phyloP scores from a whole-genome alignment of 1,140 invertebrate genomes.

The Heliothis virescens region DNA sequence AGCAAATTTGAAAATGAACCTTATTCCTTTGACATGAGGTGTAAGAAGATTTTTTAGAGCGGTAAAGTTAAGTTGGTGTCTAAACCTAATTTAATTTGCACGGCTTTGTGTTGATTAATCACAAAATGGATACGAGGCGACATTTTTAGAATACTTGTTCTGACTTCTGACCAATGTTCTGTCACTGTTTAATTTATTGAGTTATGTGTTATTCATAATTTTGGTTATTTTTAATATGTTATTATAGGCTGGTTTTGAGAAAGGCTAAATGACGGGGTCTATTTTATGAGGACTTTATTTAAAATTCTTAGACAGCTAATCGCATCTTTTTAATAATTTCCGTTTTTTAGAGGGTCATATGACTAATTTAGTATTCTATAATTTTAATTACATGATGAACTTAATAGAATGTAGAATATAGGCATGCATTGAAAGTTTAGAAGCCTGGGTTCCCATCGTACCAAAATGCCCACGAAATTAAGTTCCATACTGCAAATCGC shows the following conservation, averaged over 20 bases:
- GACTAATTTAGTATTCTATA: no score
- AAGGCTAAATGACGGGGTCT: constrained; percentile 4
- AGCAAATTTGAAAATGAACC: not conserved
- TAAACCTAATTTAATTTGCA: constrained; percentile 77
- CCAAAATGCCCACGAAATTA: not conserved
- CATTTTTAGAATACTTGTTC: constrained; percentile 58
- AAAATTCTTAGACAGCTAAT: not conserved
- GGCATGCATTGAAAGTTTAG: no score
- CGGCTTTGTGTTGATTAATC: constrained; percentile 73
- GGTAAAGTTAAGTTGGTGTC: constrained; percentile 64
- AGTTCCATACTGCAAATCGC: not conserved
- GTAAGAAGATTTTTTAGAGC: not conserved
- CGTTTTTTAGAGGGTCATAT: not conserved
- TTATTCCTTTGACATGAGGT: constrained; percentile 45
- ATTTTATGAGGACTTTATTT: constrained; percentile 16
- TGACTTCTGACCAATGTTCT: constrained; percentile 22
- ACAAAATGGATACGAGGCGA: constrained; percentile 61
- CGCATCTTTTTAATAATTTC: not conserved
- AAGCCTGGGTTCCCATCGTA: no score
- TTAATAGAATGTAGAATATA: no score
- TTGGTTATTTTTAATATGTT: constrained; percentile 11
- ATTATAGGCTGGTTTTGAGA: constrained; percentile 27
- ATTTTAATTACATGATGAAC: no score
- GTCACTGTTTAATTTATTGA: constrained; percentile 37
- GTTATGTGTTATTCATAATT: constrained; percentile 42